phyloP scores from a whole-genome alignment of 2,797 vertebrate species.

The Masticophis lateralis region DNA sequence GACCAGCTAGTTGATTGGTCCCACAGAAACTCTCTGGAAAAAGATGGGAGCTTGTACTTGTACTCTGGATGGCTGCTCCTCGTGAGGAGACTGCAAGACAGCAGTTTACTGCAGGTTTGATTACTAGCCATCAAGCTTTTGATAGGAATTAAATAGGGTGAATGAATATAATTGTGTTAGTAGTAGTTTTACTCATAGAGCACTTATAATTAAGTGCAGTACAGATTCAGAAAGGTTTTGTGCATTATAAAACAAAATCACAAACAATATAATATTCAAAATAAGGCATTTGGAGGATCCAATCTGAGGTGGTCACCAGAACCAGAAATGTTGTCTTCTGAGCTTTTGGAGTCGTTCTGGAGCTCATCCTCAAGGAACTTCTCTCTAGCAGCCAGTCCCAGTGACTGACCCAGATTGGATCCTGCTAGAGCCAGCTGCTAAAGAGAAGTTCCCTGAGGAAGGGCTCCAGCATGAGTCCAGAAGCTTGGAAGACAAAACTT shows the following conservation, averaged over 20 bases:
- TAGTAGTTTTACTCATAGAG: neutral
- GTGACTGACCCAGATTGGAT: too few species aligned
- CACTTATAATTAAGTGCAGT: neutral
- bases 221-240: neutral
- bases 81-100: neutral
- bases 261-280: neutral
- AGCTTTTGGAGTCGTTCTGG: too few species aligned
- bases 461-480: too few species aligned
- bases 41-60: neutral
- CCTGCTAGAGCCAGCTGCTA: too few species aligned
- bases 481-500: too few species aligned
- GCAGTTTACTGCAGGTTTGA: neutral
- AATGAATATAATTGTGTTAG: neutral
- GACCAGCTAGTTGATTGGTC: neutral
- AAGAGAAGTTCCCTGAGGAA: too few species aligned
- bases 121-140: neutral
- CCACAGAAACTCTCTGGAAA: neutral
- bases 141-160: neutral
- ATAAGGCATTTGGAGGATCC: neutral
- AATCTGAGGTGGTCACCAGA: too few species aligned
- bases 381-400: too few species aligned
- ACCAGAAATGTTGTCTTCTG: too few species aligned
- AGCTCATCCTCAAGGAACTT: too few species aligned
- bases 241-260: neutral
- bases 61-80: neutral